Conservation (phyloP, 2,797 vertebrate genomes). For the Acipenser ruthenus region DNA sequence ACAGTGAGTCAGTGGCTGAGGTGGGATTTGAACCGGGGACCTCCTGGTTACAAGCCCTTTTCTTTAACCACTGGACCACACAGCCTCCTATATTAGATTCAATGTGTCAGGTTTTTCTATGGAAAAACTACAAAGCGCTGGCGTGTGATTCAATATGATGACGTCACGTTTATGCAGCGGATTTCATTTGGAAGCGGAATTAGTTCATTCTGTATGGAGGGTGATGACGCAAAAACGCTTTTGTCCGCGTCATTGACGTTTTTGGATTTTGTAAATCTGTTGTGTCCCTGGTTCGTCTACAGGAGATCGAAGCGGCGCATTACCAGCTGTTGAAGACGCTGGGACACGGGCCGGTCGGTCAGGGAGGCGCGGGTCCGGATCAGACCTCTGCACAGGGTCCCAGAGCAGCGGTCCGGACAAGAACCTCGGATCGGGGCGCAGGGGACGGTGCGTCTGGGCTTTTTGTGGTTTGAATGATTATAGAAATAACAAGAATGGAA, state of each 20-base stretch:
- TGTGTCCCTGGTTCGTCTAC: neutral
- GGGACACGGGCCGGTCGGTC: slow-evolving; percentile 26
- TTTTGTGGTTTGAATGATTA: neutral
- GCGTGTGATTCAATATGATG: no score
- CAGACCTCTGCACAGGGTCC: slow-evolving; percentile 33
- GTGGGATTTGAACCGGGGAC: no score
- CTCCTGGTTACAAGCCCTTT: no score
- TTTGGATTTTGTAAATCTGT: neutral
- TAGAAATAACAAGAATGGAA: no score
- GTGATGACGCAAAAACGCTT: neutral
- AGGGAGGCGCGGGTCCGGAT: slow-evolving; percentile 12
- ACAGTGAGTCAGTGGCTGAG: no score
- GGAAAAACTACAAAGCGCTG: no score
- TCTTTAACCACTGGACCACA: no score
- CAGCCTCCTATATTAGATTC: no score
- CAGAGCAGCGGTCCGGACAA: slow-evolving; percentile 38
- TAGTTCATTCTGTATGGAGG: neutral
- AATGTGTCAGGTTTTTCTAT: no score
- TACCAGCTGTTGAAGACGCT: slow-evolving; percentile 50
- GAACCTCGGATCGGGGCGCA: slow-evolving; percentile 44
- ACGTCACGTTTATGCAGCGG: no score
- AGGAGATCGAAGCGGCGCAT: slow-evolving; percentile 62
- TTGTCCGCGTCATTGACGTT: neutral
- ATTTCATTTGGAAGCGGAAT: neutral
- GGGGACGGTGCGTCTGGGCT: slow-evolving; percentile 45